Evolutionary conservation across 1,140 invertebrate species (phyloP).

Genomic region (Parapsyche elsis): DNA sequence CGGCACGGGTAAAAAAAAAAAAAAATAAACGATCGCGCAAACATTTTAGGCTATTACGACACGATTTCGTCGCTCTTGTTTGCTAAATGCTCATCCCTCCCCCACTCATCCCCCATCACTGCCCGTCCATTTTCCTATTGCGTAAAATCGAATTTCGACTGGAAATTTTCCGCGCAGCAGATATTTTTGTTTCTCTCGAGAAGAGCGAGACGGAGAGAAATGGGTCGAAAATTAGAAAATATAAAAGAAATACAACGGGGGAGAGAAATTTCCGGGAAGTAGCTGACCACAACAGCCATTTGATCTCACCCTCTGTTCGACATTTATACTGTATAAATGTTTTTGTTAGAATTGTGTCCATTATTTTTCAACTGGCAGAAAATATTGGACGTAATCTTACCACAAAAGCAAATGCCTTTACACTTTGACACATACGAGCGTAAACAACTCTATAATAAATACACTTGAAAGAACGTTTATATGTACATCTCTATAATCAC

Average conservation of each 20-base stretch:
- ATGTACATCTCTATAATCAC: too few relatives aligned
- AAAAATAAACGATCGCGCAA: neutral
- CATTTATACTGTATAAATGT: neutral
- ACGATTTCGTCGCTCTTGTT: neutral
- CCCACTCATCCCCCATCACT: neutral
- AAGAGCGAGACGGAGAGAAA: neutral
- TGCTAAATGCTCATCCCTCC: neutral
- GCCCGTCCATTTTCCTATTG: neutral
- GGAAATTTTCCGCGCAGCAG: neutral
- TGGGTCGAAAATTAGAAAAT: neutral
- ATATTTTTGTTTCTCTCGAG: neutral
- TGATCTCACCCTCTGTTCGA: neutral
- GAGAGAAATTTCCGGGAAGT: neutral
- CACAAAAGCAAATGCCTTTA: too few relatives aligned
- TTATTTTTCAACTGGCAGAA: neutral
- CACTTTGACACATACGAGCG: too few relatives aligned
- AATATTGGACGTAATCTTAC: neutral
- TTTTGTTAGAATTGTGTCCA: neutral
- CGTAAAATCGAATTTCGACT: slow-evolving; percentile 3
- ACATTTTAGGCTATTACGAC: neutral
- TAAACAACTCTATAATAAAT: too few relatives aligned
- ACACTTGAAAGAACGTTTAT: too few relatives aligned
- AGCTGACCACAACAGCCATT: slow-evolving; percentile 3
- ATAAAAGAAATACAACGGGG: neutral
- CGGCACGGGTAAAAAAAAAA: neutral